A percentile compares a stretch with the other conserved stretches of the same genome.
phyloP scores from a whole-genome alignment of 2,888 invertebrate species.

The Lacanobia oleracea region DNA sequence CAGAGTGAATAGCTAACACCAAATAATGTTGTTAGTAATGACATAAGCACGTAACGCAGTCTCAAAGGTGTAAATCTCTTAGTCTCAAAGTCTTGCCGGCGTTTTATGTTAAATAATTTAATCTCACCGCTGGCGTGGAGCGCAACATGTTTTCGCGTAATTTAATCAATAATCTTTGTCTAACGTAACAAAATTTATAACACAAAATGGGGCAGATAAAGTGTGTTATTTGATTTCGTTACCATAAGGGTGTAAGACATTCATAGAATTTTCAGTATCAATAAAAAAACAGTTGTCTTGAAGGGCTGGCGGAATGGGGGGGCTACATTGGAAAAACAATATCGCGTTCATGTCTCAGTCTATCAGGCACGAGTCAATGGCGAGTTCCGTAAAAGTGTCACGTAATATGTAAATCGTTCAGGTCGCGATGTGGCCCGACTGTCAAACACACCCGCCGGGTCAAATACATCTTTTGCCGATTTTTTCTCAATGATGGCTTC shows the following conservation, averaged over 20 bases:
- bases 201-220: slow-evolving; percentile 62
- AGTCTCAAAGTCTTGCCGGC: slow-evolving; percentile 78
- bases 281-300: slow-evolving; percentile 83
- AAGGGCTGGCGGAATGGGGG: slow-evolving; percentile 77
- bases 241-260: slow-evolving; percentile 68
- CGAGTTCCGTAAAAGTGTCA: slow-evolving; percentile 87
- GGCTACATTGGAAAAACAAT: slow-evolving; percentile 86
- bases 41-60: slow-evolving; percentile 72
- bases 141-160: slow-evolving; percentile 81
- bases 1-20: slow-evolving; percentile 69
- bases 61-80: slow-evolving; percentile 78
- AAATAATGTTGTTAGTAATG: slow-evolving; percentile 74
- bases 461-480: slow-evolving; percentile 82
- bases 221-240: slow-evolving; percentile 68
- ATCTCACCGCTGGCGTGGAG: slow-evolving; percentile 77
- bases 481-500: slow-evolving; percentile 84
- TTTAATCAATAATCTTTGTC: slow-evolving; percentile 83
- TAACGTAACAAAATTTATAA: slow-evolving; percentile 75
- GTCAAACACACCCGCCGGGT: slow-evolving; percentile 85
- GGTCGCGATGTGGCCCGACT: slow-evolving; percentile 89
- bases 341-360: slow-evolving; percentile 87
- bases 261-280: slow-evolving; percentile 83
- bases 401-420: slow-evolving; percentile 90
- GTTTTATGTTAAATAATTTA: slow-evolving; percentile 85
- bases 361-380: slow-evolving; percentile 87